A percentile compares a stretch with the other conserved stretches of the same genome.
Evolutionary conservation across 2,888 invertebrate species (phyloP).

Genomic region (Cataglyphis livida): DNA sequence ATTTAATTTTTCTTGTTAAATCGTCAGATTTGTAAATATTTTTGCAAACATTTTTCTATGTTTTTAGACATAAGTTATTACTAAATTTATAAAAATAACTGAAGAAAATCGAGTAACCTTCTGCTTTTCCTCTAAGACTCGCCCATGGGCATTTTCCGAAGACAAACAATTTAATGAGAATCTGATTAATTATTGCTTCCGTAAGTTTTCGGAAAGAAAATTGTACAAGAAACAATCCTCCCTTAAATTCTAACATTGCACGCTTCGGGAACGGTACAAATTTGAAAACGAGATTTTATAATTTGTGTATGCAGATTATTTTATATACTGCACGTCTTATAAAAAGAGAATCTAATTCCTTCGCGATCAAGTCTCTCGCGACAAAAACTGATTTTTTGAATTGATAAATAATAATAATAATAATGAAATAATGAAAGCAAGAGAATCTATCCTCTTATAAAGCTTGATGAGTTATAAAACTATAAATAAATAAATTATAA

Average conservation of each 20-base stretch:
- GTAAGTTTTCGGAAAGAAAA: background rate
- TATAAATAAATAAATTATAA: slow-evolving; percentile 23
- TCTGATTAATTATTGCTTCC: slow-evolving; percentile 17
- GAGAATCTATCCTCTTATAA: slow-evolving; percentile 16
- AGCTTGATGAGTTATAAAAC: slow-evolving; percentile 21
- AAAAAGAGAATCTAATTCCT: slow-evolving; percentile 16
- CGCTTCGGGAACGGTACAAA: slow-evolving; percentile 65
- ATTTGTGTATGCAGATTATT: background rate
- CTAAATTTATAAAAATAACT: slow-evolving; percentile 5
- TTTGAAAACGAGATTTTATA: slow-evolving; percentile 54
- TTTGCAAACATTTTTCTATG: background rate
- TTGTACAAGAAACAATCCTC: slow-evolving; percentile 25
- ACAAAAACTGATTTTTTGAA: background rate
- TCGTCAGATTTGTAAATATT: slow-evolving; percentile 4
- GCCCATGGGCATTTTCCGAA: background rate
- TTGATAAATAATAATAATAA: slow-evolving; percentile 41
- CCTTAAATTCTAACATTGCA: slow-evolving; percentile 76
- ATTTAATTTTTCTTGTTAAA: background rate
- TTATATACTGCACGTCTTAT: slow-evolving; percentile 2
- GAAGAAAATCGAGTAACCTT: background rate
- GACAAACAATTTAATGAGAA: slow-evolving; percentile 15
- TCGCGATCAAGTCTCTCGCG: slow-evolving; percentile 30
- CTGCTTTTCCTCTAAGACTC: background rate
- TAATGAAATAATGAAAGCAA: background rate
- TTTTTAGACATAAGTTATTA: background rate